Evolutionary conservation across 2,113 vertebrate genomes (phyloP).

Genomic region (Leiothrix lutea): DNA sequence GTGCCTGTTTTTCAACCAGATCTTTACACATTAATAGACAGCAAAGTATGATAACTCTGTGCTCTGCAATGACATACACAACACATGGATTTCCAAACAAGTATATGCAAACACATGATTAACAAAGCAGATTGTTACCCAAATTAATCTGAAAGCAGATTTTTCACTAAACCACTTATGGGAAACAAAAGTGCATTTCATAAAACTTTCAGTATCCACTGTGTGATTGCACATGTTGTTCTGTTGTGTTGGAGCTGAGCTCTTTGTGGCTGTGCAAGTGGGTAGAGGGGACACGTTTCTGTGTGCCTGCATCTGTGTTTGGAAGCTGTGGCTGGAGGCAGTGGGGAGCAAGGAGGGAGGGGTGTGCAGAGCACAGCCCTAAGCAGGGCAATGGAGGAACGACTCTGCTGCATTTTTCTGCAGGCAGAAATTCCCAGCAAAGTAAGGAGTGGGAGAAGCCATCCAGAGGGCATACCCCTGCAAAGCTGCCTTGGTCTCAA

Average conservation of each 20-base stretch:
- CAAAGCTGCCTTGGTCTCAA: neutral
- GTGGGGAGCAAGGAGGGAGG: neutral
- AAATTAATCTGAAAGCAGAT: slow-evolving; percentile 45
- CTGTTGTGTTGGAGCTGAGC: neutral
- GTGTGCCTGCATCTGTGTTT: accelerated
- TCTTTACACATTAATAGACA: neutral
- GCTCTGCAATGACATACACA: neutral
- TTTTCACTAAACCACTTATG: slow-evolving; percentile 11
- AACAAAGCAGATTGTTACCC: slow-evolving; percentile 48
- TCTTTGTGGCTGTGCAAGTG: neutral
- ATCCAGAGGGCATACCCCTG: neutral
- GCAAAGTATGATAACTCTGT: slow-evolving; percentile 16
- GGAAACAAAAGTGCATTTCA: slow-evolving; percentile 7
- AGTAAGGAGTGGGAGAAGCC: neutral
- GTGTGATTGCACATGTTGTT: neutral
- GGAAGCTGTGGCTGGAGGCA: neutral
- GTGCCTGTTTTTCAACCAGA: neutral
- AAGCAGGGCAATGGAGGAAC: neutral
- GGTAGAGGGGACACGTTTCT: neutral
- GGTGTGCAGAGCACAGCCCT: neutral
- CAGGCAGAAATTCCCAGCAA: neutral
- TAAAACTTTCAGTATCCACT: neutral
- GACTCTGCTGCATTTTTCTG: neutral
- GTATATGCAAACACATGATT: slow-evolving; percentile 47
- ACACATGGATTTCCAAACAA: slow-evolving; percentile 46